A percentile compares a stretch with the other conserved stretches of the same genome.
These are phyloP conservation scores for Anisognathus igniventris DNA, from an alignment of 2,797 vertebrate genomes.

Conservation along the genomic window DNA sequence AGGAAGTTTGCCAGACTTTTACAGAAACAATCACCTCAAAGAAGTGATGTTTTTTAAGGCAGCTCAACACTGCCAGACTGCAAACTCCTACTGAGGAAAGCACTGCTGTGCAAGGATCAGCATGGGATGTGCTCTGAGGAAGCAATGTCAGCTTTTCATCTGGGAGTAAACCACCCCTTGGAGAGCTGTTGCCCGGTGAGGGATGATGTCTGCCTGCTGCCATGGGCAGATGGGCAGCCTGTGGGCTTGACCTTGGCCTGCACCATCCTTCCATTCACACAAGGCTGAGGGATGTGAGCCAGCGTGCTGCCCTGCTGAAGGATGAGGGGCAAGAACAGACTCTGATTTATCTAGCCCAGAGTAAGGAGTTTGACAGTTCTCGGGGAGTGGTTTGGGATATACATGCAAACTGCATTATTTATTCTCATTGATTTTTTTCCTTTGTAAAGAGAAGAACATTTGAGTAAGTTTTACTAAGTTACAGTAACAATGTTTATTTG, in stretches of 20 bases:
- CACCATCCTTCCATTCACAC: not conserved
- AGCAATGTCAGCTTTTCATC: accelerated
- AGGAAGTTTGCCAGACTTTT: not conserved
- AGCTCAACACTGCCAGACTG: not conserved
- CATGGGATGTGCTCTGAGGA: not conserved
- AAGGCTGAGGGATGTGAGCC: not conserved
- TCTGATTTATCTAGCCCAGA: not conserved
- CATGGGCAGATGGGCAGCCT: not conserved
- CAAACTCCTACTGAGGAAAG: not conserved
- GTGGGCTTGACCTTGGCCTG: not conserved
- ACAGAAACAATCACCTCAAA: not conserved
- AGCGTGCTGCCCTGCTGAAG: no score
- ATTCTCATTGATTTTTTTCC: not conserved
- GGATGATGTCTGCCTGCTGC: not conserved
- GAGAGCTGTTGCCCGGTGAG: not conserved
- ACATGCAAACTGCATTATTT: not conserved
- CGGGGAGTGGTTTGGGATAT: not conserved
- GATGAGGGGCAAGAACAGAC: not conserved
- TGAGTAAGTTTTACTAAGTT: not conserved
- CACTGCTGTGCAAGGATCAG: accelerated
- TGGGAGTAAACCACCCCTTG: not conserved
- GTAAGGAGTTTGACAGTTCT: not conserved
- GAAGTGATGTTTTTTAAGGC: not conserved
- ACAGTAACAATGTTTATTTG: not conserved
- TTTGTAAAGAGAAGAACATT: not conserved